Evolutionary conservation across 37 sponge, comb jelly and placozoan species (phyloP), one percentile per base, ranked within the genome.

Genomic region (Haliclona indistincta): DNA sequence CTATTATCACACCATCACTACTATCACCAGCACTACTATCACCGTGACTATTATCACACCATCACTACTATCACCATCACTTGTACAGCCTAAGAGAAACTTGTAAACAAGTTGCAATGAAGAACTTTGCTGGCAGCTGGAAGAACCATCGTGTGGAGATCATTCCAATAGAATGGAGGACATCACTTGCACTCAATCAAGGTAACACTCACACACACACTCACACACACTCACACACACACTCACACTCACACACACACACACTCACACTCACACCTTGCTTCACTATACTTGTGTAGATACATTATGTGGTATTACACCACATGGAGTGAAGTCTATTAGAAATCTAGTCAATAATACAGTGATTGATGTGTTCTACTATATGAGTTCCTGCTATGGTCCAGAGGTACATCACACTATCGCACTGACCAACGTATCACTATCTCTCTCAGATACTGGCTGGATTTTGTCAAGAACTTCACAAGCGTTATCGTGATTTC

Each of bases 91-190:
- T 92, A 30, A 35, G 81, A 15, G 65, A 79, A 0, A 67, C 65
- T 0, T 75, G 78, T 68, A 22, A 61, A 15, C 71, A 82, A 35
- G 76, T 81, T 38, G 86, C 78, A 11, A 79, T 79, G 74, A 91
- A 81, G 80, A 53, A 91, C 45, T 90, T 90, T 41, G 25, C 61
- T 7, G 83, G 81, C 13, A 13, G 54, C 2, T 85, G 88, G 89
- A 43, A 51, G 3, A 43, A 71, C 2, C 67, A 75, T 19, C 75
- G 96, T 35, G 89, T 91, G 67, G 96, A 95, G 64, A 91, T 91
- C 68, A 54, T 95, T 7, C 96, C 96, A 23, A 74, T 91, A 19
- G 93, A 91, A n/a, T 91, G 96, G 92, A 43, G 96, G 22, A 87
- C 92, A 41, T 74, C 66, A 66, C 73, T 95, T 26, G 56, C 75